Conservation (phyloP, 2,797 vertebrate species). For the Melanotaenia nigrans region DNA sequence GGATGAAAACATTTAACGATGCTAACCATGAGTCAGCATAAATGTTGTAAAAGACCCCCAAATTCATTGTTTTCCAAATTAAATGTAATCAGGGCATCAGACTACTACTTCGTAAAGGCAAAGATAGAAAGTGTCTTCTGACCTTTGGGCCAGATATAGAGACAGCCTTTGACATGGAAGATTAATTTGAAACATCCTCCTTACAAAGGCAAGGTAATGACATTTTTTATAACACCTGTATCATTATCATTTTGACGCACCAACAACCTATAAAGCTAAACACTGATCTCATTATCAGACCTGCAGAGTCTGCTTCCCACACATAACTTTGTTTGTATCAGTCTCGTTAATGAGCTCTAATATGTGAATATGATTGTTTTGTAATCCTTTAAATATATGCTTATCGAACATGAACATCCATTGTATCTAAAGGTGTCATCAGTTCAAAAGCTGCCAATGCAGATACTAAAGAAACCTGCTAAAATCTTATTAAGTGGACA, state of each 20-base stretch:
- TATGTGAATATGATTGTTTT: neutral
- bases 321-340: neutral
- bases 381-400: neutral
- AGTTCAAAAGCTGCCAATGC: conserved; percentile 4
- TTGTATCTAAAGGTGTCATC: neutral
- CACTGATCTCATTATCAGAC: neutral
- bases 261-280: neutral
- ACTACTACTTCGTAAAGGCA: neutral
- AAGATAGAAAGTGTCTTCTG: neutral
- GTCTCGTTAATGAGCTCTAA: neutral
- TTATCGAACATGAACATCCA: neutral
- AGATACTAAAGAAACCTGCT: accelerated
- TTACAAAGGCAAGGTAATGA: neutral
- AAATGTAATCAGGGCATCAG: neutral
- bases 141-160: neutral
- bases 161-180: neutral
- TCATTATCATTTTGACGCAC: neutral
- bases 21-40: neutral
- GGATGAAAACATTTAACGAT: neutral
- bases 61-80: neutral
- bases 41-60: neutral
- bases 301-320: neutral
- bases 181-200: neutral
- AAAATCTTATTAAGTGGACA: neutral
- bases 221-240: neutral